Evolutionary conservation across 2,888 invertebrate species (phyloP).

Genomic region (Nomada fabriciana): DNA sequence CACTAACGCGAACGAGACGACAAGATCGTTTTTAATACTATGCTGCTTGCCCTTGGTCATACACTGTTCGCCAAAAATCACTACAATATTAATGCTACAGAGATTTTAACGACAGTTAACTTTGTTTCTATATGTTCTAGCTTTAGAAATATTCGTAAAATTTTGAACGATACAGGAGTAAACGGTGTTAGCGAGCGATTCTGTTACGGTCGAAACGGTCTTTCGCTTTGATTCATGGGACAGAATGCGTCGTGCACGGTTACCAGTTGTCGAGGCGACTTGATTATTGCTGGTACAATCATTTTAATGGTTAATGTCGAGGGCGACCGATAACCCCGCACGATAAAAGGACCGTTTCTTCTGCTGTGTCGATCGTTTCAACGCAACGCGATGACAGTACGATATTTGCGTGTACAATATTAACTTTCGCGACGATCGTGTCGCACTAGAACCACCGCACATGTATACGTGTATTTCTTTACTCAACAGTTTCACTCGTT

Average conservation of each 20-base stretch:
- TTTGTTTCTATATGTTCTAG: no score
- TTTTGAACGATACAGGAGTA: no score
- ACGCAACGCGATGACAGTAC: conserved; percentile 24
- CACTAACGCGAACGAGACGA: no score
- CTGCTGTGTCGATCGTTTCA: conserved; percentile 43
- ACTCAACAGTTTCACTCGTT: no score
- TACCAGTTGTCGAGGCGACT: conserved; percentile 63
- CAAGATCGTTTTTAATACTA: no score
- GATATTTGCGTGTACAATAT: conserved; percentile 28
- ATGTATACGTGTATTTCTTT: no score
- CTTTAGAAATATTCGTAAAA: no score
- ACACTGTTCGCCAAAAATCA: no score
- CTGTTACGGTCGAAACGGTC: conserved; percentile 17
- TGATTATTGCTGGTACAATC: conserved; percentile 73
- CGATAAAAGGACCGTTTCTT: conserved; percentile 68
- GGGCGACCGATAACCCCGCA: conserved; percentile 74
- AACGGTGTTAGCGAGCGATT: background rate
- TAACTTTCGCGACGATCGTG: conserved; percentile 13
- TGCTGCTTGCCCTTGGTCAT: no score
- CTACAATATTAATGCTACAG: no score
- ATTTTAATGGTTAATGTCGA: conserved; percentile 75
- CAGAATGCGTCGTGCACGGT: conserved; percentile 51
- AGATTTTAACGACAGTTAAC: no score
- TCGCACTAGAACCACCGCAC: background rate
- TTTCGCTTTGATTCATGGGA: conserved; percentile 48